Evolutionary conservation across 2,888 invertebrate species (phyloP), one percentile per base, ranked within the genome.

Genomic region (Geotrupes spiniger): DNA sequence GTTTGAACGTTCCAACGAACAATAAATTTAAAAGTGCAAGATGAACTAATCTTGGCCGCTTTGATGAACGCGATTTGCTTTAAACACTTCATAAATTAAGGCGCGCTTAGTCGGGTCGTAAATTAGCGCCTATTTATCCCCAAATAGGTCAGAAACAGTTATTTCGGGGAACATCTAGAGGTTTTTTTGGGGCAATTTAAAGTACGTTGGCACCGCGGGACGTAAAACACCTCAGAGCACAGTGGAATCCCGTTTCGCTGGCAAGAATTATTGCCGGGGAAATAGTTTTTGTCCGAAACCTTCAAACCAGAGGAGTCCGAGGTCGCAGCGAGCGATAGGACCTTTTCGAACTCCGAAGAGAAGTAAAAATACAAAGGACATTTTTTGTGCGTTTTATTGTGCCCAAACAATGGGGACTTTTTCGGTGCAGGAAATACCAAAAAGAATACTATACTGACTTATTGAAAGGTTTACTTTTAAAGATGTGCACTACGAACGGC

Each of bases 141-240:
- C 64, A 65, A 68, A 66, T 68, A 64, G 67, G 65, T 63, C 64
- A 61, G 57, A 63, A 62, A 66, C 66, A 60, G 68, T 67, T 68
- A 69, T 64, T 69, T 66, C 59, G 53, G 58, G 62, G 54, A 58
- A 60, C 53, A 46, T 57, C 49, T 54, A 54, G 55, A 57, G 49
- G 46, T 45, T 49, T 31, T 36, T 63, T 62, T 59, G 46, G 53
- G 57, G 63, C 59, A 65, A 66, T 69, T 66, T 61, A 65, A 60
- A 67, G 67, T 68, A 60, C 68, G 64, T 63, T 65, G n/a, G 66
- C 67, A 60, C 68, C 59, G 52, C 59, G 53, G 60, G 61, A 61
- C 60, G 57, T 59, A 59, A 63, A 63, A 62, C 63, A 65, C 64
- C 64, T 64, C 61, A 61, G 58, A 51, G 61, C 60, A 56, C 59